Base-by-base conservation (phyloP, 30 jellyfish, hydroid and myxozoan genomes). In the Nemopilema nomurai region DNA sequence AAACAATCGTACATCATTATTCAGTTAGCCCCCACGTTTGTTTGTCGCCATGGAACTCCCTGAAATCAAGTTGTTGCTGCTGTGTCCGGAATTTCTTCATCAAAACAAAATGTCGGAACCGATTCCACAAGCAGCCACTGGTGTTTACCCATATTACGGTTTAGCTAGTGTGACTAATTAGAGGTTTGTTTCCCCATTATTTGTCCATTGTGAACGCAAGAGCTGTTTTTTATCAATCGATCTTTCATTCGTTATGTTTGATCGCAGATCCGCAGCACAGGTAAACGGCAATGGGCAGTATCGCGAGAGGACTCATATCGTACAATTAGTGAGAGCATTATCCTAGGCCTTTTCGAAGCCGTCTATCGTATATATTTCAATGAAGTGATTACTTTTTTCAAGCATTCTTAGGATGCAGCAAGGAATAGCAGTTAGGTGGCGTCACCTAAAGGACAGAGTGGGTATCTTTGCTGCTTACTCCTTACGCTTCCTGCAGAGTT, bases 101-200 rank as follows among this genome's bases (percentile, higher is more conserved):
- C 57, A 41, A 41, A 41, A 41, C 57, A 41, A 41, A 41, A 41
- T 41, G 57, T 41, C 57, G 57, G 57, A 41, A 41, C 57, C 57
- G 57, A 41, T 41, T 41, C 57, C 57, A 13, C 57, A 41, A 41
- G 57, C 9, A 41, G 57, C 57, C 57, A 41, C 57, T 41, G 57
- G 13, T 41, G 57, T 41, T 41, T 41, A 41, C 13, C 57, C 57
- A 13, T 41, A 41, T 41, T 3, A 41, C 13, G 57, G 57, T 41
- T 41, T 41, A 67, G 52, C 33, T 67, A 62, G 65, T 53, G 87
- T 27, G 76, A 77, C 68, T 77, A 66, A 77, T 77, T 66, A 29
- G 87, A 77, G 87, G 87, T 77, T 77, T 77, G 87, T 77, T 28
- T 41, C 13, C 57, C 13, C 57, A 13, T 41, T 41, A 41, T 41